phyloP scores from a whole-genome alignment of 2,113 vertebrate genomes.

The Pantherophis guttatus region DNA sequence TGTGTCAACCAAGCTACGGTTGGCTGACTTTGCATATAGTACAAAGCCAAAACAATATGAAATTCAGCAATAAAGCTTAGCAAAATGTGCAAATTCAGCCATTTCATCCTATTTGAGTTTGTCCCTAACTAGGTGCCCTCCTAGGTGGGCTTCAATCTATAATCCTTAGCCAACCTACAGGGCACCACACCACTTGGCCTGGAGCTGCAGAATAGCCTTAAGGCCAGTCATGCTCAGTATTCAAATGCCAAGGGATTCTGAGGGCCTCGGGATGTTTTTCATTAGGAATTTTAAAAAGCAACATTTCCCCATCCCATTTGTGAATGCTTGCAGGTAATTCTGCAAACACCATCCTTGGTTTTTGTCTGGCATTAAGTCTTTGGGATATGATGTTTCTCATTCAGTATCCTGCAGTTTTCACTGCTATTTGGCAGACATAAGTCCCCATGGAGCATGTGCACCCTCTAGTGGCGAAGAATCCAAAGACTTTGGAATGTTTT shows the following conservation, averaged over 20 bases:
- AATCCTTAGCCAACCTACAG: background rate
- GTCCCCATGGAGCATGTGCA: slow-evolving; percentile 36
- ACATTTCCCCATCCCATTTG: background rate
- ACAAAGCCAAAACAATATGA: background rate
- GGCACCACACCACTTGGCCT: background rate
- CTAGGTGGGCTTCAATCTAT: background rate
- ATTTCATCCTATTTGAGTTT: background rate
- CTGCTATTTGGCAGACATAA: background rate
- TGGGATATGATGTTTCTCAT: background rate
- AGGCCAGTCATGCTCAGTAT: background rate
- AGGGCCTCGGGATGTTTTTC: background rate
- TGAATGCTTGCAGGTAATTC: background rate
- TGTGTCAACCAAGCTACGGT: background rate
- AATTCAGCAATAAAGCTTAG: background rate
- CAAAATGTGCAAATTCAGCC: background rate
- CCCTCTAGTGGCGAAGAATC: slow-evolving; percentile 58
- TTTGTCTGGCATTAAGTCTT: background rate
- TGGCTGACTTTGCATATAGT: background rate
- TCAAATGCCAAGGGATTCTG: background rate
- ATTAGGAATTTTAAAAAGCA: background rate
- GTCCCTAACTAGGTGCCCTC: background rate
- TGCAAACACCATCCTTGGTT: background rate
- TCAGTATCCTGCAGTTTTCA: background rate
- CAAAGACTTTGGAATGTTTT: background rate
- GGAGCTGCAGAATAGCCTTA: background rate